Conservation (phyloP, 92 coral and sea anemone species). For the Metridium senile region DNA sequence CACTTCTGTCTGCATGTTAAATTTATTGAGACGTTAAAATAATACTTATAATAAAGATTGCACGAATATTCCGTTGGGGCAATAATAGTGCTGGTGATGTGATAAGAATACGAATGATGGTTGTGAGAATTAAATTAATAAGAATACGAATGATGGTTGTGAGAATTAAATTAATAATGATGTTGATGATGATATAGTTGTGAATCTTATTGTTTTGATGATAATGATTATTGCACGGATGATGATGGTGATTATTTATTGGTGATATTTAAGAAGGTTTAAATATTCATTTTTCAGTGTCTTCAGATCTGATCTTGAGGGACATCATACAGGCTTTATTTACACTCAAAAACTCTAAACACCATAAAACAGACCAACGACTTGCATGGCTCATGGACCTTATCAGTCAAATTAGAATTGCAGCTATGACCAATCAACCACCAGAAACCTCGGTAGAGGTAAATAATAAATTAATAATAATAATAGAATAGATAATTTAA, state of each 20-base stretch:
- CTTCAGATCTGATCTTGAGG: constrained; percentile 27
- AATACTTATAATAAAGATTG: not conserved
- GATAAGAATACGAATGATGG: not conserved
- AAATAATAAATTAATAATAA: not conserved
- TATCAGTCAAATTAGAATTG: constrained; percentile 58
- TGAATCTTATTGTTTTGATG: not conserved
- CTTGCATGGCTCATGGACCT: constrained; percentile 74
- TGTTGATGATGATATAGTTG: not conserved
- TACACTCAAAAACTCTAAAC: constrained; percentile 27
- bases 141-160: not conserved
- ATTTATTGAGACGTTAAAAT: too few species aligned
- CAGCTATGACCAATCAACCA: constrained; percentile 20
- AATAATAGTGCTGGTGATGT: not conserved
- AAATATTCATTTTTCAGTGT: not conserved
- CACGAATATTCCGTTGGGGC: too few species aligned
- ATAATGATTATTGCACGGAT: not conserved
- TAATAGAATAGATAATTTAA: not conserved
- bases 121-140: not conserved
- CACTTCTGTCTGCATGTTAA: too few species aligned
- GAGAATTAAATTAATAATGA: not conserved
- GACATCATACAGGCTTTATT: constrained; percentile 42
- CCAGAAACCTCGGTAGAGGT: constrained; percentile 7
- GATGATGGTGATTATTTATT: not conserved
- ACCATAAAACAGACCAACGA: constrained; percentile 49
- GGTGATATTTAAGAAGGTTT: not conserved